phyloP scores from a whole-genome alignment of 1,140 invertebrate genomes.

The Drosophila varians region DNA sequence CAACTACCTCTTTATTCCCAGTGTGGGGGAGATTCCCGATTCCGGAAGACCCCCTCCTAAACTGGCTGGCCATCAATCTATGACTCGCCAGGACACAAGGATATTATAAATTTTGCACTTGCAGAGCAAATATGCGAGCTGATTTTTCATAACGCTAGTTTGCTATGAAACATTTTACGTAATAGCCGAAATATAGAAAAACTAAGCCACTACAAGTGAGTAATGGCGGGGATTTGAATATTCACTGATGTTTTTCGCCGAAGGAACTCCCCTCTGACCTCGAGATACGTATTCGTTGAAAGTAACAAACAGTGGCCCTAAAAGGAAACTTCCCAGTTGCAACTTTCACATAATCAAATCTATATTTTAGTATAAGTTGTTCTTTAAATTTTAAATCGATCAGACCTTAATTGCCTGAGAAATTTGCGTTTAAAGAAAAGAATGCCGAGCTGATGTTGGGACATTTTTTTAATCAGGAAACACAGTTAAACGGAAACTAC shows the following conservation, averaged over 20 bases:
- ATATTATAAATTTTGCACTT: constrained; percentile 36
- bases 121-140: constrained; percentile 16
- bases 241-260: constrained; percentile 8
- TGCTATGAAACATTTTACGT: neutral
- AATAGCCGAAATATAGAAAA: constrained; percentile 26
- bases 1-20: neutral
- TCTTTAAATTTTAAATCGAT: too few relatives aligned
- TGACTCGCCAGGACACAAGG: constrained; percentile 23
- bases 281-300: too few relatives aligned
- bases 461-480: too few relatives aligned
- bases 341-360: too few relatives aligned
- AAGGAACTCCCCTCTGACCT: neutral
- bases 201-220: constrained; percentile 19
- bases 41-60: neutral
- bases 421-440: too few relatives aligned
- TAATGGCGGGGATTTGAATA: constrained; percentile 35
- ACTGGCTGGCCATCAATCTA: constrained; percentile 35
- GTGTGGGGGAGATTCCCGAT: too few relatives aligned
- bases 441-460: too few relatives aligned
- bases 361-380: too few relatives aligned
- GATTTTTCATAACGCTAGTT: constrained; percentile 34
- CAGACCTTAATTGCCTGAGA: too few relatives aligned
- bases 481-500: too few relatives aligned
- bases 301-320: too few relatives aligned
- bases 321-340: too few relatives aligned